Evolutionary conservation across 1,140 invertebrate genomes (phyloP), one percentile per base, ranked within the genome.

Genomic region (Maniola jurtina): DNA sequence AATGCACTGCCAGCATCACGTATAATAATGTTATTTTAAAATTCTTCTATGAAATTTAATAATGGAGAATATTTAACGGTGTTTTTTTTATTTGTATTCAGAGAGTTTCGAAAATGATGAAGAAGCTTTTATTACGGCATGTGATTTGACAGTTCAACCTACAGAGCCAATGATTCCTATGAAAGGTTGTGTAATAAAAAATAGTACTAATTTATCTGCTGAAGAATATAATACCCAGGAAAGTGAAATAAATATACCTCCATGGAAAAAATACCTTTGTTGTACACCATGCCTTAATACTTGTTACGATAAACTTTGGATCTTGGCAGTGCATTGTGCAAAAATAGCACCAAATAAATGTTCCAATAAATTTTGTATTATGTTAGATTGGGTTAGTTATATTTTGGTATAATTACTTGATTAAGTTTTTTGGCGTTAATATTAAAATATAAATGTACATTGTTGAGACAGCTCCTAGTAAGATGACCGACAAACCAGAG

Each of bases 261-360:
- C 66, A 14, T 79, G 79, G 83, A 84, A 68, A 72, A 80, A 74
- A 66, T 76, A 67, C 48, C 56, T 86, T 11, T 79, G 74, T 67
- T 84, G 80, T 64, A 62, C 71, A 50, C 66, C 75, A 35, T 87
- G 83, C 71, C 71, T 68, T 40, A 61, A 77, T 52, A 40, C n/a
- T 54, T 68, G 76, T 50, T 75, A 82, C n/a, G 76, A 86, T 57
- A 66, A 55, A 54, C 50, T 80, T 6, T 89, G 81, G 79, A 77
- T 68, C 63, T 77, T 84, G 78, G 74, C 85, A 73, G 85, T 89
- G 79, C 79, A 81, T 86, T 89, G 81, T 69, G 75, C 77, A 73
- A 84, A 75, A 62, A n/a, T 71, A 34, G 45, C 73, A 7, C 83
- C 86, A 10, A 68, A 76, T 38, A 64, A 36, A 50, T 83, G 77